phyloP scores from a whole-genome alignment of 1,140 invertebrate genomes.

The Zophobas atratus region DNA sequence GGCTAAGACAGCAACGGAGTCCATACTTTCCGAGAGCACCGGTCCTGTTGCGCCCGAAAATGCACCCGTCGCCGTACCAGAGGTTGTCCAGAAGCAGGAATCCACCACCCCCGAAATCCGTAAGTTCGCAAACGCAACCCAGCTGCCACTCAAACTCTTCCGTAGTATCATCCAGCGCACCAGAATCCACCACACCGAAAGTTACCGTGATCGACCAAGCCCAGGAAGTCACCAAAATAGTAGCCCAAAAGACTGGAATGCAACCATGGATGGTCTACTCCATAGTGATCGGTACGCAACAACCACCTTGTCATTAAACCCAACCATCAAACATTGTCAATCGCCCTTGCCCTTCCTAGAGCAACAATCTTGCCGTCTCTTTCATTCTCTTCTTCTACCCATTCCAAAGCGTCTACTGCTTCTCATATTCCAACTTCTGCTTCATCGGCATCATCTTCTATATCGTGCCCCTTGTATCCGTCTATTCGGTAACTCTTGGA shows the following conservation, averaged over 20 bases:
- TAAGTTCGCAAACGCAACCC: background rate
- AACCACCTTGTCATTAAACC: too few relatives aligned
- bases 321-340: too few relatives aligned
- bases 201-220: slow-evolving; percentile 48
- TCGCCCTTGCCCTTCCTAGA: too few relatives aligned
- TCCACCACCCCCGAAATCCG: background rate
- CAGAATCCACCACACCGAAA: slow-evolving; percentile 4
- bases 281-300: slow-evolving; percentile 76
- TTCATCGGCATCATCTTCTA: too few relatives aligned
- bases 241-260: slow-evolving; percentile 77
- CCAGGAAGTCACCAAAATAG: slow-evolving; percentile 68
- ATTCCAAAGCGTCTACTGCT: too few relatives aligned
- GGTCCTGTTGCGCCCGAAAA: background rate
- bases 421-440: too few relatives aligned
- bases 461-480: too few relatives aligned
- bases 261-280: slow-evolving; percentile 82
- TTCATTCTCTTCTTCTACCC: too few relatives aligned
- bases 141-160: too few relatives aligned
- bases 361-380: too few relatives aligned
- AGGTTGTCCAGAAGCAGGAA: slow-evolving; percentile 8
- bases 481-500: too few relatives aligned
- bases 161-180: background rate
- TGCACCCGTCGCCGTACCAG: slow-evolving; percentile 17
- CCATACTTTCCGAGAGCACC: too few relatives aligned
- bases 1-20: background rate